Evolutionary conservation across 2,888 invertebrate species (phyloP).

Genomic region (Papilio demoleus): DNA sequence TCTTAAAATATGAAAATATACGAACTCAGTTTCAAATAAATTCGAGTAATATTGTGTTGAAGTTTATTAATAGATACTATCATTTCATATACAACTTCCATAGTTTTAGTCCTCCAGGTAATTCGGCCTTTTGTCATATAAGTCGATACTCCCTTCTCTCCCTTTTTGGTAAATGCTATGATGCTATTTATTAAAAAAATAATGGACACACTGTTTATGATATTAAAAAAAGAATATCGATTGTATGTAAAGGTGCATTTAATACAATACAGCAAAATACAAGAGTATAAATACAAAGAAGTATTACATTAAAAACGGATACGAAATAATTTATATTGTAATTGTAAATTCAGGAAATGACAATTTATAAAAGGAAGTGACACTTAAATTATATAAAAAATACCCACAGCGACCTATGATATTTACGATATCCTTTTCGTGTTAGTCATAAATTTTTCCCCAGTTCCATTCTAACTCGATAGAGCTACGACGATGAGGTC

Average conservation of each 20-base stretch:
- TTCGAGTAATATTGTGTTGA: constrained; percentile 9
- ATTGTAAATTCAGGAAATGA: neutral
- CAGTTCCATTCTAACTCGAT: constrained; percentile 8
- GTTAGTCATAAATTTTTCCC: constrained; percentile 30
- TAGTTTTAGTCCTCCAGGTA: too few relatives aligned
- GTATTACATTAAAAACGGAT: neutral
- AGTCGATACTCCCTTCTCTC: too few relatives aligned
- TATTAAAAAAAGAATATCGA: too few relatives aligned
- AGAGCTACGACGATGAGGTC: constrained; percentile 32
- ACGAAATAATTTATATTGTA: neutral
- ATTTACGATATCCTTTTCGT: constrained; percentile 23
- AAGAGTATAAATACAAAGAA: too few relatives aligned
- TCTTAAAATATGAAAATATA: constrained; percentile 37
- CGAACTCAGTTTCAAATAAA: constrained; percentile 22
- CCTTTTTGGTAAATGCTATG: too few relatives aligned
- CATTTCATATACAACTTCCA: too few relatives aligned
- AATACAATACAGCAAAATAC: too few relatives aligned
- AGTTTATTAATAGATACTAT: too few relatives aligned
- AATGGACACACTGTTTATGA: too few relatives aligned
- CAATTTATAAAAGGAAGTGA: neutral
- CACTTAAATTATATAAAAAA: neutral
- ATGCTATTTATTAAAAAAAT: too few relatives aligned
- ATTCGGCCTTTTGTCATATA: too few relatives aligned
- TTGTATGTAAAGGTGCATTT: too few relatives aligned
- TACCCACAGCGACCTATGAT: neutral